Conservation (phyloP, 2,888 invertebrate species). For the Pterobdella sp. region DNA sequence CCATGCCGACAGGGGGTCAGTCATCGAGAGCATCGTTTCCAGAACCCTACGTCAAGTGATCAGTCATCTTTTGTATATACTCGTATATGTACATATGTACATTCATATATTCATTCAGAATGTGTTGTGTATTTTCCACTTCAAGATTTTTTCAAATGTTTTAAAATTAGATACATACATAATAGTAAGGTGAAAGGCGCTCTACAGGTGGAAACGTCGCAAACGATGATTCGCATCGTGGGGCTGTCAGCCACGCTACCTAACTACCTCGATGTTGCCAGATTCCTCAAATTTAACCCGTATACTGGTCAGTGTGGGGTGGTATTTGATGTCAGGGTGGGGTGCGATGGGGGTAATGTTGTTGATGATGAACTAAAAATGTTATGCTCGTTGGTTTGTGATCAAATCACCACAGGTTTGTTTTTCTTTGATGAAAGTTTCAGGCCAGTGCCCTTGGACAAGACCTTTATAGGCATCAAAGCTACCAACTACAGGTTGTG, state of each 20-base stretch:
- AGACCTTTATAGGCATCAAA: constrained; percentile 69
- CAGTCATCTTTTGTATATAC: too few relatives aligned
- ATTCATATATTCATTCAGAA: constrained; percentile 1
- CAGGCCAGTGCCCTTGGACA: constrained; percentile 84
- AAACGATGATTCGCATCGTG: constrained; percentile 83
- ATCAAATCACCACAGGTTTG: constrained; percentile 59
- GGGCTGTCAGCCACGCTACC: constrained; percentile 94
- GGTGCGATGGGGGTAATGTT: constrained; percentile 67
- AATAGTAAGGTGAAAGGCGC: too few relatives aligned
- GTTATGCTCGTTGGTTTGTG: too few relatives aligned
- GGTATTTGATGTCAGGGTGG: constrained; percentile 42
- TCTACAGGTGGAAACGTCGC: constrained; percentile 54
- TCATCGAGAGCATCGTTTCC: constrained; percentile 91
- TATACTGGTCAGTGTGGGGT: constrained; percentile 49
- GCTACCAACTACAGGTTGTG: constrained; percentile 42
- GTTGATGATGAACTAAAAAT: constrained; percentile 84
- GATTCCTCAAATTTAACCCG: constrained; percentile 85
- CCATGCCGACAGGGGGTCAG: constrained; percentile 92
- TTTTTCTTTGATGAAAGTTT: constrained; percentile 69
- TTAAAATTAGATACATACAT: too few relatives aligned
- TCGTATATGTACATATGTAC: too few relatives aligned
- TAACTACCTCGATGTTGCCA: constrained; percentile 90
- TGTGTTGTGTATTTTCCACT: neutral
- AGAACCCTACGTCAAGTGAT: constrained; percentile 75
- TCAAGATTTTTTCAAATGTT: neutral